These are phyloP conservation scores for Hylaeus volcanicus DNA, from an alignment of 1,140 invertebrate species.

Conservation along the genomic window DNA sequence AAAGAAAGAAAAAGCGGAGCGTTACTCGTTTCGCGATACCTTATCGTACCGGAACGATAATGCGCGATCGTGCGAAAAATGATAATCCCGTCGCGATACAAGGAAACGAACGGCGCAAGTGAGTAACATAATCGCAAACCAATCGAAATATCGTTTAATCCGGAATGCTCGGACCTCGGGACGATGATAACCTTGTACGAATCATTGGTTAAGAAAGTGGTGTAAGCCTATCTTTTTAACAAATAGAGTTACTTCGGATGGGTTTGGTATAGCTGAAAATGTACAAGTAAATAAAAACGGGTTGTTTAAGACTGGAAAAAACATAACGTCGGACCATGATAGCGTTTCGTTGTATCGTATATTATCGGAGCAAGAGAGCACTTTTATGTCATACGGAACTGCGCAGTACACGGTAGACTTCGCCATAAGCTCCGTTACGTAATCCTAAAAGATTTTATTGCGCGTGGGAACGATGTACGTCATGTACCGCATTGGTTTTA, in stretches of 20 bases:
- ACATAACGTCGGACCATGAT: not conserved
- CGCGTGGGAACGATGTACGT: constrained; percentile 62
- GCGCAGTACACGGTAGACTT: constrained; percentile 48
- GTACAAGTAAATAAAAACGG: not conserved
- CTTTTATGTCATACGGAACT: constrained; percentile 43
- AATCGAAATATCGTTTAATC: not conserved
- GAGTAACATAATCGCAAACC: not conserved
- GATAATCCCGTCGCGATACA: not conserved
- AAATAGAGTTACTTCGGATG: no score
- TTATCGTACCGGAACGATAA: constrained; percentile 13
- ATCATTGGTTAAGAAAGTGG: no score
- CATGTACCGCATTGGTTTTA: constrained; percentile 61
- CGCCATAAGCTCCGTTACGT: constrained; percentile 59
- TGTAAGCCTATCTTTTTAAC: no score
- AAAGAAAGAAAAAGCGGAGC: not conserved
- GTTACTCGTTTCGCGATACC: not conserved
- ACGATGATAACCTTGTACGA: no score
- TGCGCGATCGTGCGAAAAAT: constrained; percentile 11
- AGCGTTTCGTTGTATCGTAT: constrained; percentile 29
- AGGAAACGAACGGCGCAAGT: not conserved
- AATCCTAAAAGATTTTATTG: constrained; percentile 63
- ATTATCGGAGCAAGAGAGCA: constrained; percentile 25
- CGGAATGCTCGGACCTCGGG: not conserved
- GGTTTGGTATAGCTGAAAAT: no score
- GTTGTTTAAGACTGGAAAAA: not conserved